Conservation (phyloP, 2,113 vertebrate species). For the Oostethus manadensis region DNA sequence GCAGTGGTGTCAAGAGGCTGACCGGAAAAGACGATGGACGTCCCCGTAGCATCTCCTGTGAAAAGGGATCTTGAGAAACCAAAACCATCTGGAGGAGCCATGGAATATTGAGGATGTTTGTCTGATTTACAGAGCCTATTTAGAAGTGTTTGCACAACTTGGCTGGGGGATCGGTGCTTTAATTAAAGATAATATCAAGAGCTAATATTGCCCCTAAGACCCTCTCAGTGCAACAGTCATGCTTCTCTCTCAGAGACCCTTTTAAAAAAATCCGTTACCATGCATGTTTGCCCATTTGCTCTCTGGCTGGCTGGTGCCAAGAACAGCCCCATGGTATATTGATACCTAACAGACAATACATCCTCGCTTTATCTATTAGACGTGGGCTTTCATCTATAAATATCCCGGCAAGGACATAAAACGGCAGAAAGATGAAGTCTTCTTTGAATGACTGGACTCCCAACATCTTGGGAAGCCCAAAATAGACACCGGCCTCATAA, state of each 20-base stretch:
- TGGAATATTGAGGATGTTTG: slow-evolving; percentile 74
- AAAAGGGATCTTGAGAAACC: slow-evolving; percentile 57
- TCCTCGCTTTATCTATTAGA: slow-evolving; percentile 67
- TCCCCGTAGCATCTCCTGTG: slow-evolving; percentile 51
- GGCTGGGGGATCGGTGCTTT: slow-evolving; percentile 68
- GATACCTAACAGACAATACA: slow-evolving; percentile 71
- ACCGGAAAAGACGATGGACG: slow-evolving; percentile 60
- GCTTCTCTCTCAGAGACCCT: slow-evolving; percentile 40
- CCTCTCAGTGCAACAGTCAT: slow-evolving; percentile 62
- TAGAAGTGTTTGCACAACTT: slow-evolving; percentile 74
- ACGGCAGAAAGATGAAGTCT: slow-evolving; percentile 61
- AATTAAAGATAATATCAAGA: slow-evolving; percentile 80
- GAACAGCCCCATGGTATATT: slow-evolving; percentile 54
- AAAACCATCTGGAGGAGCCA: slow-evolving; percentile 73
- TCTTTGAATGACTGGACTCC: slow-evolving; percentile 42
- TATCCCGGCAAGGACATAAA: slow-evolving; percentile 70
- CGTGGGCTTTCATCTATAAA: slow-evolving; percentile 79
- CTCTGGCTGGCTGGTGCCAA: slow-evolving; percentile 42
- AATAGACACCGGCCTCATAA: slow-evolving; percentile 78
- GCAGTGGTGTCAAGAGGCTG: slow-evolving; percentile 47
- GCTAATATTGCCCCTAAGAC: slow-evolving; percentile 63
- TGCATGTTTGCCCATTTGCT: slow-evolving; percentile 23
- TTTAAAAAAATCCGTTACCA: slow-evolving; percentile 38
- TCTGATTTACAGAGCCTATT: slow-evolving; percentile 70
- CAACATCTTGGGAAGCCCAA: slow-evolving; percentile 67